Base-by-base conservation (phyloP, 1,140 invertebrate species). In the Scaptomyza hsui region DNA sequence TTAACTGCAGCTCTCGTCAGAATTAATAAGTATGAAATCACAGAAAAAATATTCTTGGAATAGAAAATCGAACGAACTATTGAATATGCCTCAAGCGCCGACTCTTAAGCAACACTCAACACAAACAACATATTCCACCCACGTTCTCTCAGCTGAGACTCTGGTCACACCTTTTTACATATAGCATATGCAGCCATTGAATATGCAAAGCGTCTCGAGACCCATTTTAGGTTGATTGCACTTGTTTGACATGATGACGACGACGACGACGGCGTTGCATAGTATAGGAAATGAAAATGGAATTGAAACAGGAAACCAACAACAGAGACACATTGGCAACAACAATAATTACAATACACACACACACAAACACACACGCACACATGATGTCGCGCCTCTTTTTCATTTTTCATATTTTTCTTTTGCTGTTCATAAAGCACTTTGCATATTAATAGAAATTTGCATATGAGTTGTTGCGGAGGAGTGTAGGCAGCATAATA, bases 401-500 rank as follows among this genome's bases (percentile, higher is more conserved):
- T 71, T 53, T 37, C 12, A 37, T 65, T 39, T 53, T 29, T 56
- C 51, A 39, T 45, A 37, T 76, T 52, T 26, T 55, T 56, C 44
- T 19, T 49, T 16, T 55, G 19, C 55, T 42, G 42, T 41, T 19
- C 57, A 39, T 52, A 48, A 32, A 67, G 63, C 81, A 79, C 72
- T 83, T 83, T 83, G 81, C 80, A 83, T 86, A 83, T 86, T 86
- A 76, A 86, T 80, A 75, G 57, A 75, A 76, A 83, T 86, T 83
- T 83, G 81, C 80, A 86, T 83, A 85, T 72, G 80, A 79, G 80
- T 75, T 78, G 63, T 56, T 51, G 29, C n/a, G 48, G 15, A 35
- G n/a, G 12, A 41, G 73, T 55, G 68, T 29, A 29, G 21, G n/a
- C 26, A 35, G 18, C n/a, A n/a, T n/a, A 41, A 37, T 59, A 41